Evolutionary conservation across 2,888 invertebrate genomes (phyloP), one percentile per base, ranked within the genome.

Genomic region (Trichogramma dendrolimi): DNA sequence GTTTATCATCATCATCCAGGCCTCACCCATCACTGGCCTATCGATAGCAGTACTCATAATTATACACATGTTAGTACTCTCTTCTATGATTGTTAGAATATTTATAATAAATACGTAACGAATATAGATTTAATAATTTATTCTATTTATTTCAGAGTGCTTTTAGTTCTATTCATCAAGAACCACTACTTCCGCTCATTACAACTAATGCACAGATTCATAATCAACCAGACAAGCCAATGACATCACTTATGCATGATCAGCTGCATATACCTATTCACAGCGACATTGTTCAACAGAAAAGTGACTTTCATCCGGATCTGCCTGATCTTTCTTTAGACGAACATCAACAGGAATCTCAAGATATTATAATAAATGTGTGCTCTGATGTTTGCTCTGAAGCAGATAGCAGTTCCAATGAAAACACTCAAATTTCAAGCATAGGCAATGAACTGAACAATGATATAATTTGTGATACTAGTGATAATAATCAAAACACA

Each of bases 21-120:
- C 10, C 63, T 77, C 47, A 74, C 70, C 44, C 78, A 76, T 64
- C 75, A 70, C 68, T 79, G 78, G 78, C 77, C 78, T 1, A 63
- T 79, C 43, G 78, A 77, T 70, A 69, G 77, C 69, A 71, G 72
- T 57, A 71, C 67, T 61, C 76, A 77, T 66, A 75, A 76, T 65
- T 75, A 75, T 63, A 62, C 73, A 38, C 76, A 78, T 70, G 77
- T 77, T 62, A 42, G 62, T 63, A 55, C 27, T 27, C 27, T 27
- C 27, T 27, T 27, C 4, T 11, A 50, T 50, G 2, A 14, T 7
- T 11, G 2, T 50, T 14, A 14, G 1, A 8, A 50, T 2, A 50
- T 11, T 14, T 60, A 58, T 5, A 48, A 27, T 48, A 43, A 41
- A 51, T 40, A 44, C 7, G 8, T 41, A 40, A 49, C 10, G 44